A percentile compares a stretch with the other conserved stretches of the same genome.
These are phyloP conservation scores for Thamnophis sirtalis DNA, from an alignment of 2,113 vertebrate genomes.

Conservation along the genomic window DNA sequence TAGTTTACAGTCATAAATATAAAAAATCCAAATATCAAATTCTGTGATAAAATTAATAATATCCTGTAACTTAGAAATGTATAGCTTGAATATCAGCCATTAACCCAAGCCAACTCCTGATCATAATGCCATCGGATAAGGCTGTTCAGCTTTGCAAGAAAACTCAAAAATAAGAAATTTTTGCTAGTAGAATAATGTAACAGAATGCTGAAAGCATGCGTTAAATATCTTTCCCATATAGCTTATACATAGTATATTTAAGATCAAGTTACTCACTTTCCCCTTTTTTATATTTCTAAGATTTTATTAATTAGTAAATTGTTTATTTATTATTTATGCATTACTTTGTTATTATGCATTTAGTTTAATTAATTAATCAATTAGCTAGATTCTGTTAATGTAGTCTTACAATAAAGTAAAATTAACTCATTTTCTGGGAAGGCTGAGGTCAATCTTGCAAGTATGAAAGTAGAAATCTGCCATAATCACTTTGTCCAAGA, in stretches of 20 bases:
- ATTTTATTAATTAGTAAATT: background rate
- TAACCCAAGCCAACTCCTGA: too few species aligned
- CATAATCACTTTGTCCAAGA: background rate
- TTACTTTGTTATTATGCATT: background rate
- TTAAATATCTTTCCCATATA: background rate
- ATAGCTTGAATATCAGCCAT: too few species aligned
- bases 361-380: background rate
- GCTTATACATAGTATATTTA: background rate
- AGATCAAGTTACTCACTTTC: background rate
- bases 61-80: background rate
- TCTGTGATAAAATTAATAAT: background rate
- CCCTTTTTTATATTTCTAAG: background rate
- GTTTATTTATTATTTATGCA: background rate
- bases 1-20: background rate
- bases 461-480: background rate
- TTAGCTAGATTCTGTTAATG: background rate
- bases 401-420: background rate
- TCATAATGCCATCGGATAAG: background rate
- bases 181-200: background rate
- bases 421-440: background rate
- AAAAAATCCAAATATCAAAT: background rate
- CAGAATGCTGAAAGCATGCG: background rate
- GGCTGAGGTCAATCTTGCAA: background rate
- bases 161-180: background rate
- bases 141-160: background rate